Evolutionary conservation across 2,888 invertebrate species (phyloP), one percentile per base, ranked within the genome.

Genomic region (Mesochorus sp.): DNA sequence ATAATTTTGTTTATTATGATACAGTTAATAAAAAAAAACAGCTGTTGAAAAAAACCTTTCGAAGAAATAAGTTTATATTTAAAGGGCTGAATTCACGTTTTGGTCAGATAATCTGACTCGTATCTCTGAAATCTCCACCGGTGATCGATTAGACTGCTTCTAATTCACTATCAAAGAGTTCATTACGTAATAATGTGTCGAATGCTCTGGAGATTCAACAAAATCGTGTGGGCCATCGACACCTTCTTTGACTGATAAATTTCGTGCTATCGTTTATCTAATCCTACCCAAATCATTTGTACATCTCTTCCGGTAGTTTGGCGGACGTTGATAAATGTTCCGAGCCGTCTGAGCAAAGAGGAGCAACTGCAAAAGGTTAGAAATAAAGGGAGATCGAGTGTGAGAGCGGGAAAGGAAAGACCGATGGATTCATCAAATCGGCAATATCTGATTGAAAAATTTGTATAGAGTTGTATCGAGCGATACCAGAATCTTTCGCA

Each of bases 351-450:
- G n/a, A n/a, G n/a, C 3, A 14, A 28, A 26, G 66, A 39, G 26
- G 39, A 39, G 10, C 26, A 51, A 39, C 24, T 19, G 2, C 17
- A 28, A 28, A 71, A 51, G 39, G 61, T 71, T 26, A 26, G 14
- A 28, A 12, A 1, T n/a, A 17, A 26, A 39, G 14, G 4, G 5
- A 3, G 8, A 21, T 5, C 26, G 66, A 28, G 51, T 49, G 24
- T 19, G 19, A 34, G 39, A 53, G 21, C 8, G 14, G 3, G 24
- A 51, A 10, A 21, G 42, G n/a, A 47, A 28, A 62, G 12, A 49
- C 37, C 26, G 42, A 67, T 74, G 39, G 74, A 74, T 66, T 59
- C 59, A 59, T 74, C 66, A 66, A 74, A 74, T 67, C 66, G 34
- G 51, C 19, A 74, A 59, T n/a, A n/a, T 59, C 19, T 57, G 74